phyloP scores from a whole-genome alignment of 30 jellyfish, hydroid and myxozoan species.

The Aurelia sp. region DNA sequence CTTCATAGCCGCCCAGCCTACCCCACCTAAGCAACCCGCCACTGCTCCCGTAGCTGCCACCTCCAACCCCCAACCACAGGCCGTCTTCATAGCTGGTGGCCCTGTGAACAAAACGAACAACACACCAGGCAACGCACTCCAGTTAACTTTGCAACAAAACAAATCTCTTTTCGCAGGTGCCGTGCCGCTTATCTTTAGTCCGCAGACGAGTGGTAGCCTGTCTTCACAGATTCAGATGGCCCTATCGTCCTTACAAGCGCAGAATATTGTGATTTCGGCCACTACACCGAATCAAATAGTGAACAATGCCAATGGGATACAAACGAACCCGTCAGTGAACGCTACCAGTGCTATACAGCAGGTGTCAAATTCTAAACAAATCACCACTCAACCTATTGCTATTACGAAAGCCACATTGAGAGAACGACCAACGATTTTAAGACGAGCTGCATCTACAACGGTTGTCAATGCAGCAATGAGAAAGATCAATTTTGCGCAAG shows the following conservation, averaged over 20 bases:
- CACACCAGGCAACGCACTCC: slow-evolving; percentile 24
- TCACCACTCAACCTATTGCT: not conserved
- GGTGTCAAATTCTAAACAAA: not conserved
- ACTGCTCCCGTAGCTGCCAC: slow-evolving; percentile 4
- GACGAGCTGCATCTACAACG: slow-evolving; percentile 1
- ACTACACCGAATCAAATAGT: not conserved
- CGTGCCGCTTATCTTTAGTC: slow-evolving; percentile 48
- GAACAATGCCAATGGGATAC: not conserved
- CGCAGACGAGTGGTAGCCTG: slow-evolving; percentile 21
- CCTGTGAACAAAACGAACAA: slow-evolving; percentile 6
- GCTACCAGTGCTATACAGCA: not conserved
- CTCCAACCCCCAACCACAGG: slow-evolving; percentile 7
- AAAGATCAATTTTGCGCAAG: not conserved
- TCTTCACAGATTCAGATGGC: slow-evolving; percentile 37
- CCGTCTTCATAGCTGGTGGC: slow-evolving; percentile 34
- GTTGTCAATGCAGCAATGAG: not conserved
- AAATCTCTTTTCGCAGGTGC: slow-evolving; percentile 47
- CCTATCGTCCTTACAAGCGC: slow-evolving; percentile 43
- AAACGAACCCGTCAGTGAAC: not conserved
- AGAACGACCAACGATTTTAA: slow-evolving; percentile 2
- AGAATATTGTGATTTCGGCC: slow-evolving; percentile 17
- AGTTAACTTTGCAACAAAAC: slow-evolving; percentile 32
- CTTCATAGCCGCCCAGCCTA: slow-evolving; percentile 56
- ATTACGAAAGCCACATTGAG: not conserved
- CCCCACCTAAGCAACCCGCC: slow-evolving; percentile 9